Evolutionary conservation across 2,113 vertebrate species (phyloP), one percentile per base, ranked within the genome.

Genomic region (Ageneiosus marmoratus): DNA sequence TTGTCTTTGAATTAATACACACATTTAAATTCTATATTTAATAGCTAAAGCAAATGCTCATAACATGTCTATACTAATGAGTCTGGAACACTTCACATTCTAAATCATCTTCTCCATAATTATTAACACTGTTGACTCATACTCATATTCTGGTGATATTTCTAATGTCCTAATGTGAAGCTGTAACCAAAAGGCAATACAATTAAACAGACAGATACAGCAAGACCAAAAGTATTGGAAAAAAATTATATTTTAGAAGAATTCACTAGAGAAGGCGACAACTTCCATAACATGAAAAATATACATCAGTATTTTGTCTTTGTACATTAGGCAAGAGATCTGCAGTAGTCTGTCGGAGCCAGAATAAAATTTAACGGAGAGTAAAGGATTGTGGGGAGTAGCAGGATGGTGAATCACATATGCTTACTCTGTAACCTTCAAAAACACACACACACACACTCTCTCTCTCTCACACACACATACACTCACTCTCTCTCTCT

Each of bases 241-340:
- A 98, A 91, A 95, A 95, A 92, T 95, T 95, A 92, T 97, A 97
- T 97, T 98, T 97, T 96, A 95, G 95, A 98, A 97, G 96, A 98
- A 96, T 95, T 96, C 94, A 97, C 96, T 97, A 97, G 96, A 97
- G 92, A 94, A 94, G 96, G 95, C 95, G 96, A 98, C 95, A 96
- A 95, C 94, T 95, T 97, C 95, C 95, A 96, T 97, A 96, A 98
- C 96, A 98, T 96, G 95, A 97, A 98, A 94, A 98, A 98, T 98
- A 98, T 98, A 98, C 97, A 99, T 96, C 94, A 94, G 95, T 92
- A 96, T 96, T 96, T 94, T 93, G 91, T 97, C 95, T 98, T 97
- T 98, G 94, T 97, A 99, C 97, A 98, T 94, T 94, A 95, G 92
- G 95, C 94, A 95, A 95, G 93, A 91, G 77, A 94, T 91, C 91